A percentile compares a stretch with the other conserved stretches of the same genome.
Evolutionary conservation across 2,113 vertebrate genomes (phyloP).

Genomic region (Hemiprocne comata): DNA sequence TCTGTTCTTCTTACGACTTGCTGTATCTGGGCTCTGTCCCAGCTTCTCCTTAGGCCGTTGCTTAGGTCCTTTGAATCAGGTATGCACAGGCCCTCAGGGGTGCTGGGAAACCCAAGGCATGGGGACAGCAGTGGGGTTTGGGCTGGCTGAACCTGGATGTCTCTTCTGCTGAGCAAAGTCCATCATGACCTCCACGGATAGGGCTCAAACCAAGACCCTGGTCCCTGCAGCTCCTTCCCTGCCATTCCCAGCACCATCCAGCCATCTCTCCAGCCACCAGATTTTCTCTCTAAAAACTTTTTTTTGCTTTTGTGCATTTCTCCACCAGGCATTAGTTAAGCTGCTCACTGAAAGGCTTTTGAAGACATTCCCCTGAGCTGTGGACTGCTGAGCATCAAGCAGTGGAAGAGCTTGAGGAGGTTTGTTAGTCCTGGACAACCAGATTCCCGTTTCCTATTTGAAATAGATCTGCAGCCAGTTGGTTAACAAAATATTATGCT

Average conservation of each 20-base stretch:
- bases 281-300: background rate
- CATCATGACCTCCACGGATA: background rate
- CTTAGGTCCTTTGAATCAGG: background rate
- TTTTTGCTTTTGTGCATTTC: background rate
- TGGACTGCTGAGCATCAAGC: background rate
- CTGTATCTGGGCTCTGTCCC: background rate
- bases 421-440: conserved; percentile 41
- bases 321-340: conserved; percentile 28
- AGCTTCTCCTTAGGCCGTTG: background rate
- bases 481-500: conserved; percentile 62
- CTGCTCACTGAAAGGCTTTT: background rate
- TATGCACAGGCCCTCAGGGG: background rate
- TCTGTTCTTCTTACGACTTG: background rate
- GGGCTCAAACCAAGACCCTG: rapidly evolving
- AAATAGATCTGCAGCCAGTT: background rate
- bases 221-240: background rate
- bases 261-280: background rate
- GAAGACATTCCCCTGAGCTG: background rate
- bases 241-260: background rate
- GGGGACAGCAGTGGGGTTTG: background rate
- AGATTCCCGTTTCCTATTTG: conserved; percentile 34
- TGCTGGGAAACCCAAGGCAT: background rate
- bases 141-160: background rate
- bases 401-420: background rate
- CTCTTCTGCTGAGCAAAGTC: background rate